A percentile compares a stretch with the other conserved stretches of the same genome.
These are phyloP conservation scores for Enteromius radiatus DNA, from an alignment of 2,797 vertebrate genomes.

Conservation along the genomic window DNA sequence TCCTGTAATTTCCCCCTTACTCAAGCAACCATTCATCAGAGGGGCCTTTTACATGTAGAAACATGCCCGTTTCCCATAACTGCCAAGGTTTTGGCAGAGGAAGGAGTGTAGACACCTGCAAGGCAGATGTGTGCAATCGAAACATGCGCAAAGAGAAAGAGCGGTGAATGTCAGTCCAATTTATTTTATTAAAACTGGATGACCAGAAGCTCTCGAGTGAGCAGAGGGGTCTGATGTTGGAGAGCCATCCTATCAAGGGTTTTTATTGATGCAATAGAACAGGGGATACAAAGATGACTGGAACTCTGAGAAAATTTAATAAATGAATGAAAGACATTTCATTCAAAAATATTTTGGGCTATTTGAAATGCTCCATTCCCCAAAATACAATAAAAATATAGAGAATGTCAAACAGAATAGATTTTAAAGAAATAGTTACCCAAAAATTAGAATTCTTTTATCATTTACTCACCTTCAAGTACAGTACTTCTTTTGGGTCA, in stretches of 20 bases:
- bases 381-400: not conserved
- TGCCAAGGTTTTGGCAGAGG: constrained; percentile 29
- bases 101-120: constrained; percentile 57
- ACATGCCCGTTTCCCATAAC: constrained; percentile 66
- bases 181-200: constrained; percentile 55
- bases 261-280: constrained; percentile 4
- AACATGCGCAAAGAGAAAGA: constrained; percentile 40
- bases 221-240: constrained; percentile 12
- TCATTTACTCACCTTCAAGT: too few species aligned
- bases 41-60: constrained; percentile 70
- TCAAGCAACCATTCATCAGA: constrained; percentile 67
- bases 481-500: too few species aligned
- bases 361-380: not conserved
- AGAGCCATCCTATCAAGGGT: not conserved
- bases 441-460: too few species aligned
- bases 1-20: constrained; percentile 66
- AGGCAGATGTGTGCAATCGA: constrained; percentile 58
- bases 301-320: not conserved
- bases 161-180: constrained; percentile 36
- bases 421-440: too few species aligned
- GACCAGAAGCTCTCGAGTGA: constrained; percentile 17
- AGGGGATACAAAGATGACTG: not conserved
- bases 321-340: too few species aligned
- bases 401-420: not conserved
- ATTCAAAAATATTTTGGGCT: not conserved